Evolutionary conservation across 2,888 invertebrate species (phyloP), one percentile per base, ranked within the genome.

Genomic region (Timema podura): DNA sequence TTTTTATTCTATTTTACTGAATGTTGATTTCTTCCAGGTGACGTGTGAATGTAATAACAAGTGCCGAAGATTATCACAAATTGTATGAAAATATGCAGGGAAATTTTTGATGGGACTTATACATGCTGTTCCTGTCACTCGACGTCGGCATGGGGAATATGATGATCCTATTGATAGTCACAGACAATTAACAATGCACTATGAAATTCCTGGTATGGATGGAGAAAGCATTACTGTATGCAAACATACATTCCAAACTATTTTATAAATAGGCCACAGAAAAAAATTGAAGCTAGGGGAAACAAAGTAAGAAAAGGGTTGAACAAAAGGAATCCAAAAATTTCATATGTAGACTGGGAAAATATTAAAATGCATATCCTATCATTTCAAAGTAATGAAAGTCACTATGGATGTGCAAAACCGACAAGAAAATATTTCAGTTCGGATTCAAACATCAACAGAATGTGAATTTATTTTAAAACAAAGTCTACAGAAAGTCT

Each of bases 191-290:
- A 49, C 49, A 15, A 11, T 66, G 66, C 49, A 5, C 66, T 66
- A 49, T 66, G 1, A 48, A 66, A 16, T 66, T n/a, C 51, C 16
- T 1, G 15, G 49, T 30, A 66, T 49, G 44, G 49, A 15, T 49
- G 44, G 49, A 16, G 5, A 11, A 15, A 49, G 16, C 48, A 6
- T 16, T 13, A 48, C n/a, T n/a, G 49, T 66, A 15, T 49, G 51
- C 16, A 66, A 66, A 66, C n/a, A 6, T 10, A 66, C 49, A 49
- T 66, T 66, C 66, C 48, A 66, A 66, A 48, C 47, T 44, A 48
- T 66, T 15, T 66, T 66, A 8, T 5, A 48, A 13, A 16, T 66
- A 44, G 30, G 30, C 10, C 65, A 66, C 48, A 66, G 48, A 48
- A 13, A 10, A n/a, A 66, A 30, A 15, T 30, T 48, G 13, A 66